These are phyloP conservation scores for Brotula barbata DNA, from an alignment of 2,797 vertebrate species.

Conservation along the genomic window DNA sequence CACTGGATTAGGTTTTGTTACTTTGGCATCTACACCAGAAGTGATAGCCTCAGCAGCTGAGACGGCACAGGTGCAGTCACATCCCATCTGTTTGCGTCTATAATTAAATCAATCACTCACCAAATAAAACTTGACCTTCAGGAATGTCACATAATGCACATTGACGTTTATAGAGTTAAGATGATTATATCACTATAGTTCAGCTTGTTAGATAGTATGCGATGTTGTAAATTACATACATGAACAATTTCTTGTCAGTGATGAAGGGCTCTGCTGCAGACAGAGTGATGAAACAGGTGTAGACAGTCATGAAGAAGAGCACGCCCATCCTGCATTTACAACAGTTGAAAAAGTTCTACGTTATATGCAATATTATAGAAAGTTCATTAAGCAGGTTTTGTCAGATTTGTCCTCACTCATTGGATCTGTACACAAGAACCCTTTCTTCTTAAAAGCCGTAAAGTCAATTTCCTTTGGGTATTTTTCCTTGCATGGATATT, in stretches of 20 bases:
- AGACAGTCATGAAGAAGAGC: slow-evolving; percentile 91
- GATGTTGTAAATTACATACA: slow-evolving; percentile 75
- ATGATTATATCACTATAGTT: not conserved
- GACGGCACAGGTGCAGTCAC: not conserved
- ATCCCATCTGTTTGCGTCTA: not conserved
- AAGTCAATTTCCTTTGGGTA: too few species aligned
- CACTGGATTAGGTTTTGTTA: not conserved
- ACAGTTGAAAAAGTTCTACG: too few species aligned
- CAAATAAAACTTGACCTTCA: not conserved
- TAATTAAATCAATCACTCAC: too few species aligned
- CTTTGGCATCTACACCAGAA: too few species aligned
- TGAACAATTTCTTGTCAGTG: slow-evolving; percentile 89
- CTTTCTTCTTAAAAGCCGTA: too few species aligned
- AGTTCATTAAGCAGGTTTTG: too few species aligned
- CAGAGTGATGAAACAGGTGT: slow-evolving; percentile 91
- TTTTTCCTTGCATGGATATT: too few species aligned
- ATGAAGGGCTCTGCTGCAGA: slow-evolving; percentile 91
- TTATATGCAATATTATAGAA: too few species aligned
- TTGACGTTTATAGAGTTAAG: too few species aligned
- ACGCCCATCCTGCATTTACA: slow-evolving; percentile 82
- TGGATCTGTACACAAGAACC: too few species aligned
- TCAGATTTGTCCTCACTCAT: not conserved
- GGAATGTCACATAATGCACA: not conserved
- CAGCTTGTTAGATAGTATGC: not conserved
- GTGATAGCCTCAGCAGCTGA: too few species aligned